Conservation (phyloP, 2,113 vertebrate species). For the Connochaetes taurinus region DNA sequence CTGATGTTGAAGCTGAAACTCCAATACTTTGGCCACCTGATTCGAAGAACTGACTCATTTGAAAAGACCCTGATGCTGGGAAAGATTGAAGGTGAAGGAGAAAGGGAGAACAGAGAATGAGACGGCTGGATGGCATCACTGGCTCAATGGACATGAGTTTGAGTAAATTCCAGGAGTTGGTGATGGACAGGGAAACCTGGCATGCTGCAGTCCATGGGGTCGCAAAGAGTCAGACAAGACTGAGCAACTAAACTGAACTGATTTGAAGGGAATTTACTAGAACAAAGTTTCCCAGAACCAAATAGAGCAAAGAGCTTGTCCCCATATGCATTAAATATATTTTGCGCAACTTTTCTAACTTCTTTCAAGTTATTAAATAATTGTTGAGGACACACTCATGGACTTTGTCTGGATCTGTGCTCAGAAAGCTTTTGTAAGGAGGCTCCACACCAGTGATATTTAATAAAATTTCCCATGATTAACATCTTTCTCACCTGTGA, state of each 20-base stretch:
- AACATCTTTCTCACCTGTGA: not conserved
- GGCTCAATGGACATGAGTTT: not conserved
- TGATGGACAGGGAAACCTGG: not conserved
- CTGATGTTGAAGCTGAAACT: not conserved
- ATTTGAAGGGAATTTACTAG: not conserved
- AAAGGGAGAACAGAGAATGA: not conserved
- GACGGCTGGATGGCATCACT: not conserved
- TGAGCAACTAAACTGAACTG: not conserved
- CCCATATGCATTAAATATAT: not conserved
- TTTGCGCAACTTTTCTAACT: not conserved
- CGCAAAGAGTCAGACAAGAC: not conserved
- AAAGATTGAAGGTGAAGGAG: not conserved
- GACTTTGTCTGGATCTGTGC: not conserved
- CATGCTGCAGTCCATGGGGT: not conserved
- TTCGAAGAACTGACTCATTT: not conserved
- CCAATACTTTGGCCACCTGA: not conserved
- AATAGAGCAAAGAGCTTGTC: not conserved
- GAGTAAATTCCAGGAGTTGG: not conserved
- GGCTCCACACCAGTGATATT: not conserved
- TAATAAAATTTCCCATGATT: not conserved
- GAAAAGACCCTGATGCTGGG: not conserved
- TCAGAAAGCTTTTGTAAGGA: not conserved
- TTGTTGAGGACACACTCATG: not conserved
- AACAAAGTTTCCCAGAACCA: not conserved
- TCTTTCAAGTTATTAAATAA: not conserved